Evolutionary conservation across 1,140 invertebrate species (phyloP), one percentile per base, ranked within the genome.

Genomic region (Brachionus plicatilis): DNA sequence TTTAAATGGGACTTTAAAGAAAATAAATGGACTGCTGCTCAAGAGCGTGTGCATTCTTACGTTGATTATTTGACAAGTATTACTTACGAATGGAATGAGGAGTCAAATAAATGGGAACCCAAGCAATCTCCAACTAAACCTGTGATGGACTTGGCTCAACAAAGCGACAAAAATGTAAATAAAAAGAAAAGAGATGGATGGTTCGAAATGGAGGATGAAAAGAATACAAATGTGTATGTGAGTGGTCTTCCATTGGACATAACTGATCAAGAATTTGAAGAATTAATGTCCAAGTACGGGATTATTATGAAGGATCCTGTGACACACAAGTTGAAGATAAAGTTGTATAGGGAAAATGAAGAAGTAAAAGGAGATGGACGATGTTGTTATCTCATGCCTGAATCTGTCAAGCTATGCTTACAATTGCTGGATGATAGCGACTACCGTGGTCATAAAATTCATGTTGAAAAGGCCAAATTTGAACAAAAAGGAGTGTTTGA

Each of bases 161-260:
- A 29, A 37, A 12, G 8, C 11, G 29, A 60, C 12, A 20, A 50
- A 60, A 80, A 80, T 60, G 17, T 17, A 41, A 47, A 80, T n/a
- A 68, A 68, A 47, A 70, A 70, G 17, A 47, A 68, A 83, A 11
- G 29, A 24, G 65, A 68, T 87, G 91, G 93, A 84, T 99, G 97
- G 98, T 98, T 99, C 91, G 94, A 99, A 65, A 89, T 96, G 14
- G 93, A 96, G 86, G 94, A 96, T 72, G 91, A 93, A n/a, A 93
- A 94, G 86, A 98, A 97, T 87, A 97, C 95, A 1, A 97, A 97
- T 90, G 96, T 99, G 1, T 99, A 99, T 91, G 95, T 99, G 1
- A 93, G 93, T 7, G 95, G 96, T 88, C 91, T 99, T 85, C 97
- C 97, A 0, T 86, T 92, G 70, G 94, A 97, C 87, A 93, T 96